Conservation (phyloP, 2,113 vertebrate species). For the Phycodurus eques region DNA sequence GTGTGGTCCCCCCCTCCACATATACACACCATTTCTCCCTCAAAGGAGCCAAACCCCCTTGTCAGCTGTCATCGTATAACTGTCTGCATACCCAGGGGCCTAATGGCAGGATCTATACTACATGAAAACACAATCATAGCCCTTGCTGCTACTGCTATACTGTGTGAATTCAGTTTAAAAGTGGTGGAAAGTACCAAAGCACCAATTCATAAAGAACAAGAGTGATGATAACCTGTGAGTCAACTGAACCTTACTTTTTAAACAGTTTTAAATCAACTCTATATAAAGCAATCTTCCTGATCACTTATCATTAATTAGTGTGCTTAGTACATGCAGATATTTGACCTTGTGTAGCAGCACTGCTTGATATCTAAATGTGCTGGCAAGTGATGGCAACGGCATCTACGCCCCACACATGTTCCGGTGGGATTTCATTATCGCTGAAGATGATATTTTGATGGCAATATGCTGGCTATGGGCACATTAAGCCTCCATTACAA, state of each 20-base stretch:
- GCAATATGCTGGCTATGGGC: constrained; percentile 45
- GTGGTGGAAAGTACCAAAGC: constrained; percentile 35
- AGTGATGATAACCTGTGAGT: neutral
- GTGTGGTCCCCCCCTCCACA: constrained; percentile 29
- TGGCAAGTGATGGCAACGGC: constrained; percentile 27
- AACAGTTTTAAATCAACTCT: constrained; percentile 15
- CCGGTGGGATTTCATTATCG: constrained; percentile 55
- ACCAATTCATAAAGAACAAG: constrained; percentile 23
- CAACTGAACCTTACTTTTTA: neutral
- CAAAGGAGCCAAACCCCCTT: constrained; percentile 63
- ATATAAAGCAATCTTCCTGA: neutral
- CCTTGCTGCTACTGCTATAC: constrained; percentile 61
- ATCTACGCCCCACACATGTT: constrained; percentile 29
- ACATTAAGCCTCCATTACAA: constrained; percentile 67
- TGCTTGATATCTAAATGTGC: constrained; percentile 15
- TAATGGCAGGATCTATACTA: constrained; percentile 74
- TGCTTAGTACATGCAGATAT: constrained; percentile 20
- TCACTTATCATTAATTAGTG: constrained; percentile 12
- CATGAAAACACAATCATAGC: constrained; percentile 75
- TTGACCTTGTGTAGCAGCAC: constrained; percentile 39
- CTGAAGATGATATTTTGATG: constrained; percentile 52
- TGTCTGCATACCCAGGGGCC: constrained; percentile 62
- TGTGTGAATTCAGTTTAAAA: constrained; percentile 64
- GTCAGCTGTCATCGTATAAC: constrained; percentile 75
- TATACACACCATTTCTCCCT: constrained; percentile 26